phyloP scores from a whole-genome alignment of 92 coral and sea anemone species.

The Porites cylindrica region DNA sequence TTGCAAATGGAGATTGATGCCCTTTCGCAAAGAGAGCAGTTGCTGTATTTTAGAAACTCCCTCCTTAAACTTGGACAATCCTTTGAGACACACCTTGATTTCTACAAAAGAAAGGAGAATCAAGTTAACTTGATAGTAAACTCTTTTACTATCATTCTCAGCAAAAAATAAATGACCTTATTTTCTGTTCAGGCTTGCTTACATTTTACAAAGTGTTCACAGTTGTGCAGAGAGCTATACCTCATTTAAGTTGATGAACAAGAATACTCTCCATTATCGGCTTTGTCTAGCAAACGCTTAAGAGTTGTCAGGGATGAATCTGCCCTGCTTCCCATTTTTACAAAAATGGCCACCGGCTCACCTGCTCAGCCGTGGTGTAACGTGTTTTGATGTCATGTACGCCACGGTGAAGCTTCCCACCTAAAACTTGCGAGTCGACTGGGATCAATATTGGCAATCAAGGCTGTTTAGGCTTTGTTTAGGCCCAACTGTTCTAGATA shows the following conservation, averaged over 20 bases:
- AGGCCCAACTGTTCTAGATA: background rate
- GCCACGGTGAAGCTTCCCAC: background rate
- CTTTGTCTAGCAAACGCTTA: background rate
- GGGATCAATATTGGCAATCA: background rate
- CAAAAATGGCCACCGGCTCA: conserved; percentile 13
- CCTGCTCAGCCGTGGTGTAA: background rate
- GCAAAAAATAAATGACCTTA: conserved; percentile 1
- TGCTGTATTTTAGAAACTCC: too few species aligned
- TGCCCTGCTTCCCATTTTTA: conserved; percentile 2
- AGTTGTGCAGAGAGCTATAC: conserved; percentile 13
- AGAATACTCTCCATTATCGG: conserved; percentile 4
- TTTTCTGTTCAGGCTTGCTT: background rate
- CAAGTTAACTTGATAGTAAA: conserved; percentile 5
- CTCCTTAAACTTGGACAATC: too few species aligned
- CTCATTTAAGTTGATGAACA: conserved; percentile 12
- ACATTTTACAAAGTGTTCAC: background rate
- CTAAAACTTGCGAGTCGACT: conserved; percentile 2
- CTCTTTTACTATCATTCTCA: background rate
- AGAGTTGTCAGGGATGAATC: background rate
- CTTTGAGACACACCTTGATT: background rate
- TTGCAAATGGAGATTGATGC: too few species aligned
- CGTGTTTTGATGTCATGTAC: background rate
- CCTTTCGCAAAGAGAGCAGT: too few species aligned
- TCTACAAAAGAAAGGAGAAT: conserved; percentile 13
- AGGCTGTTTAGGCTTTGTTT: background rate